Evolutionary conservation across 2,888 invertebrate species (phyloP).

Genomic region (Lasioglossum lativentre): DNA sequence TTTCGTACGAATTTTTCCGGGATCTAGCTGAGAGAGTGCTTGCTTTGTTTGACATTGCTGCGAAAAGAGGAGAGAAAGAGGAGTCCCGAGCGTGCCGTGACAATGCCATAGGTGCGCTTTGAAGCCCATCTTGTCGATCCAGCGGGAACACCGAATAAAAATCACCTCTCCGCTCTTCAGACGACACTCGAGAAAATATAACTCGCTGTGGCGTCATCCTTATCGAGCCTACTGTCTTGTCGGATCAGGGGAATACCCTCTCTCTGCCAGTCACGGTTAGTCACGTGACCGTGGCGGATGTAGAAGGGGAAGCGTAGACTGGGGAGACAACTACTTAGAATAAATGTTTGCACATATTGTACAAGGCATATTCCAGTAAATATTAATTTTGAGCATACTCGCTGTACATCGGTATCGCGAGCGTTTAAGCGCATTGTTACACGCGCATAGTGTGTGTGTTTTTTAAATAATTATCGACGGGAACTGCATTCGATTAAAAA

Average conservation of each 20-base stretch:
- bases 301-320: no score
- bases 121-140: slow-evolving; percentile 64
- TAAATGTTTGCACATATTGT: no score
- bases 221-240: no score
- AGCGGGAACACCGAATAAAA: slow-evolving; percentile 56
- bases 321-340: no score
- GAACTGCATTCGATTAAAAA: background rate
- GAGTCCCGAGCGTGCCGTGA: slow-evolving; percentile 71
- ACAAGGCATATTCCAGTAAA: no score
- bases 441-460: no score
- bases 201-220: slow-evolving; percentile 32
- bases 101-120: slow-evolving; percentile 69
- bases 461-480: background rate
- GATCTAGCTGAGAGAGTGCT: no score
- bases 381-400: background rate
- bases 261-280: no score
- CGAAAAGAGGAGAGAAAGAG: slow-evolving; percentile 25
- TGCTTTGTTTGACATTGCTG: no score
- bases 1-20: no score
- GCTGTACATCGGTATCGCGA: no score
- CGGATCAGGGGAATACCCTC: no score
- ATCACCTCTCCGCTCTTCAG: slow-evolving; percentile 51
- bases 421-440: background rate
- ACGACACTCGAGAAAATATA: slow-evolving; percentile 57
- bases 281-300: background rate